Base-by-base conservation (phyloP, 2,113 vertebrate genomes). In the Caracal caracal region DNA sequence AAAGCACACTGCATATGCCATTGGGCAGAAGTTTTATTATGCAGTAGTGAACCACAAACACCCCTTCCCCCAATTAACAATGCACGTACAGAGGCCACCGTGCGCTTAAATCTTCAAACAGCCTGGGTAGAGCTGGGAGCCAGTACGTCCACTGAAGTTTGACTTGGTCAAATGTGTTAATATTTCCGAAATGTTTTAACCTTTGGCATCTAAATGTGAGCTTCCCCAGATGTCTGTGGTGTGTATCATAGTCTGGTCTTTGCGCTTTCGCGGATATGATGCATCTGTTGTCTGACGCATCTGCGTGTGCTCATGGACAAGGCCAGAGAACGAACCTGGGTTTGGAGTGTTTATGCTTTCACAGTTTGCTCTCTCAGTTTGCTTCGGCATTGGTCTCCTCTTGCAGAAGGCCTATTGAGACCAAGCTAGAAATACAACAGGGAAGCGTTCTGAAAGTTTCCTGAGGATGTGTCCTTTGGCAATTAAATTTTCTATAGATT, bases 21-120 rank as follows among this genome's bases (percentile, higher is more conserved):
- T 6, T 2, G 6, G 26, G 24, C 19, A 71, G 76, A 75, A n/a
- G 30, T 6, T 63, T 79, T 83, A 16, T 49, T 49, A n/a, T 26
- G 30, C 22, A 33, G 1, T 30, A 22, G n/a, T 1, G 6, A 61
- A 2, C 3, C 26, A 2, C 28, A 61, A 15, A 24, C 1, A 2
- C 16, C 53, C 24, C 63, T 4, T 75, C 19, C 12, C n/a, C 4
- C 22, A 11, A 1, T 59, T 71, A 80, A 56, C 51, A 49, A 3
- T 20, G 37, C 19, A 53, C 43, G 35, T 51, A 73, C n/a, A 76
- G 17, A 17, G 26, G 56, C 76, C 65, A 47, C n/a, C 40, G 13
- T 56, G 12, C 16, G n/a, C 33, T 70, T 53, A 61, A 22, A 22
- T 43, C 35, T 37, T 84, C 47, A 16, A 3, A 43, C 15, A 88